Conservation (phyloP, 2,888 invertebrate species). For the Gisinianus flammeolus region DNA sequence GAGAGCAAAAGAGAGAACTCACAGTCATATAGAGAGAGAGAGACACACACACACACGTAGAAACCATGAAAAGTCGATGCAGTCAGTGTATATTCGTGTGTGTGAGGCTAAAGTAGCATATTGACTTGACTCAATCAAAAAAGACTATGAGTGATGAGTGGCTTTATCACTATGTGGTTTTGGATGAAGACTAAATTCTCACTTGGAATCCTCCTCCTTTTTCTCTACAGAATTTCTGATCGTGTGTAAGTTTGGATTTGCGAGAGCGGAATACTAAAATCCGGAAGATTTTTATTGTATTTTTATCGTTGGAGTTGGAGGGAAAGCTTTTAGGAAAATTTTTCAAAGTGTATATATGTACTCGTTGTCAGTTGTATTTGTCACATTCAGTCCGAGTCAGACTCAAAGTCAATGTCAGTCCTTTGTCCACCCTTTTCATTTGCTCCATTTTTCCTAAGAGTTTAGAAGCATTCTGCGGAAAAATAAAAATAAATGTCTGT, state of each 20-base stretch:
- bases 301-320: not conserved
- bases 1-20: too few relatives aligned
- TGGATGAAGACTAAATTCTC: too few relatives aligned
- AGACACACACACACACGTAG: too few relatives aligned
- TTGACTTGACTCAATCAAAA: constrained; percentile 30
- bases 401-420: not conserved
- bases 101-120: not conserved
- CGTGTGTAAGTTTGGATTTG: constrained; percentile 20
- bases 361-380: not conserved
- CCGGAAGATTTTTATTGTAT: constrained; percentile 15
- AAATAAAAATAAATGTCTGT: too few relatives aligned
- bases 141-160: not conserved
- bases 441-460: too few relatives aligned
- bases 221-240: not conserved
- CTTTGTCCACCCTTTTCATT: too few relatives aligned
- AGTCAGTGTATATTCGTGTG: not conserved
- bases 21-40: too few relatives aligned
- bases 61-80: not conserved
- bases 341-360: not conserved
- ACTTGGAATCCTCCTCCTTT: not conserved
- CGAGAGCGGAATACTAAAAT: constrained; percentile 40
- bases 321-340: constrained; percentile 39
- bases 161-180: not conserved
- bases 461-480: too few relatives aligned
- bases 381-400: not conserved